Percentiles rank a stretch among this genome's conserved stretches.
phyloP scores from a whole-genome alignment of 1,140 invertebrate species.

The Solen grandis region DNA sequence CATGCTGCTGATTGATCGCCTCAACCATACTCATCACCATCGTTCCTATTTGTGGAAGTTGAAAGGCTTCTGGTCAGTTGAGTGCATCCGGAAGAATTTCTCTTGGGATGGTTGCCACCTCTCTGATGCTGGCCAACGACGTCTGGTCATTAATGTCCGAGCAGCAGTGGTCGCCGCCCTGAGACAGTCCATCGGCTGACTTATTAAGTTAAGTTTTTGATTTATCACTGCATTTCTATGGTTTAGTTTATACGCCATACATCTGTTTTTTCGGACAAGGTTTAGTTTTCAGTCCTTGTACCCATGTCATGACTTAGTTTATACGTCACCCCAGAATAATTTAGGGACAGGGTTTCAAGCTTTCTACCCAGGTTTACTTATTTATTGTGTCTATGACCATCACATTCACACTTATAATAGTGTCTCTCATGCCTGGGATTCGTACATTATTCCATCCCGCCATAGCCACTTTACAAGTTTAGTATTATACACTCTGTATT shows the following conservation, averaged over 20 bases:
- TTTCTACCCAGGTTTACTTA: too few relatives aligned
- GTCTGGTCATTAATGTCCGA: not conserved
- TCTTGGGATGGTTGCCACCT: slow-evolving; percentile 10
- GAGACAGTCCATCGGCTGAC: not conserved
- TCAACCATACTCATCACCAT: not conserved
- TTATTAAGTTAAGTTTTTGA: not conserved
- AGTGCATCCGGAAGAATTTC: not conserved
- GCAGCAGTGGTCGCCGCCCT: slow-evolving; percentile 12
- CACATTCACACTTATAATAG: too few relatives aligned
- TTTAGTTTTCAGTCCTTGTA: not conserved
- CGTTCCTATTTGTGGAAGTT: not conserved
- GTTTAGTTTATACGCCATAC: slow-evolving; percentile 10
- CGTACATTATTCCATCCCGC: too few relatives aligned
- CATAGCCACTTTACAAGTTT: too few relatives aligned
- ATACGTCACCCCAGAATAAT: too few relatives aligned
- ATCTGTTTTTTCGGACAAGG: not conserved
- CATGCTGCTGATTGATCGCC: not conserved
- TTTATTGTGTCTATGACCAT: not conserved
- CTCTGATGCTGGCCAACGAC: not conserved
- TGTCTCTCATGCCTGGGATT: too few relatives aligned
- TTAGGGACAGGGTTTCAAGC: too few relatives aligned
- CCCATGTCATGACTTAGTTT: slow-evolving; percentile 17
- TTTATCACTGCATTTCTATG: not conserved
- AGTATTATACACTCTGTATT: too few relatives aligned
- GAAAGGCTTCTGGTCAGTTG: slow-evolving; percentile 5